Evolutionary conservation across 1,140 invertebrate species (phyloP).

Genomic region (Drosophila tani): DNA sequence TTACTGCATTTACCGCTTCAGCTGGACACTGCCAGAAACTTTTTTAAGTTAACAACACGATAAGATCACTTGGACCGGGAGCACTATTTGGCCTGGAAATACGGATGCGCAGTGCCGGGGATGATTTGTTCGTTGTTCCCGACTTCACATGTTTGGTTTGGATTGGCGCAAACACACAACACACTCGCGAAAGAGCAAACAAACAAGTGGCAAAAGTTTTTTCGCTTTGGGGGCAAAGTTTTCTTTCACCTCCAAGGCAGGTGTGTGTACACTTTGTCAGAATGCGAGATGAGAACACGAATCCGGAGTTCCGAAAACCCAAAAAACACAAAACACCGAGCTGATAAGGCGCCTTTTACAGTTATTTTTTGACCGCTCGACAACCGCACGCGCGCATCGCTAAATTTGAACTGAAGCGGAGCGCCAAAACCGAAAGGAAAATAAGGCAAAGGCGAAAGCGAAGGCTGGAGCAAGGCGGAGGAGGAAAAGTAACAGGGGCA

Average conservation of each 20-base stretch:
- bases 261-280: constrained; percentile 22
- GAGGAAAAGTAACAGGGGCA: background rate
- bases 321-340: constrained; percentile 25
- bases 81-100: constrained; percentile 7
- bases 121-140: constrained; percentile 24
- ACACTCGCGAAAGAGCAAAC: constrained; percentile 5
- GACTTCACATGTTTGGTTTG: constrained; percentile 36
- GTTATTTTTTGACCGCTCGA: constrained; percentile 24
- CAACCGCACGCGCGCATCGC: constrained; percentile 73
- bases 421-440: constrained; percentile 52
- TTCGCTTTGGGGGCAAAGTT: constrained; percentile 14
- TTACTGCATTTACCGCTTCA: constrained; percentile 35
- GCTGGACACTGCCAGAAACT: constrained; percentile 35
- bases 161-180: constrained; percentile 10
- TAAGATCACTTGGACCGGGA: constrained; percentile 27
- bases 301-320: constrained; percentile 11
- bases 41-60: constrained; percentile 28
- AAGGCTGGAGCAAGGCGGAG: background rate
- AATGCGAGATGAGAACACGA: constrained; percentile 15
- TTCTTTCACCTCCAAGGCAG: background rate
- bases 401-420: constrained; percentile 68
- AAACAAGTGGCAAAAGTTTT: constrained; percentile 46
- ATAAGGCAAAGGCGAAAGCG: constrained; percentile 10
- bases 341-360: constrained; percentile 30
- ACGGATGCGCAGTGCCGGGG: background rate